Percentiles rank a stretch among this genome's conserved stretches.
Evolutionary conservation across 2,888 invertebrate genomes (phyloP).

Genomic region (Acrocyrtus sp.): DNA sequence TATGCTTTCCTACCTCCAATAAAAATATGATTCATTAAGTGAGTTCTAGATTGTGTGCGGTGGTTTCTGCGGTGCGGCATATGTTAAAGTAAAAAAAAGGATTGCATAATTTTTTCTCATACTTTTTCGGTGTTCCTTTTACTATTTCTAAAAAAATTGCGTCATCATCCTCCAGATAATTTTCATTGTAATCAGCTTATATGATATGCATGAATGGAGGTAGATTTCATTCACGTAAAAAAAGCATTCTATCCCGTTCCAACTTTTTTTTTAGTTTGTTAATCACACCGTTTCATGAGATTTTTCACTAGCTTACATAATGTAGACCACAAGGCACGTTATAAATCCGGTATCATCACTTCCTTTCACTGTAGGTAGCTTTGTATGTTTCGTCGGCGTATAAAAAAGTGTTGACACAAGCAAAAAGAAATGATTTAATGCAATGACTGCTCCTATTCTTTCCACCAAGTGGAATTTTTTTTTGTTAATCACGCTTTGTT

Average conservation of each 20-base stretch:
- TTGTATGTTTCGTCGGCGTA: background rate
- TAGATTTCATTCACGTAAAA: slow-evolving; percentile 3
- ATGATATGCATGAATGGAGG: slow-evolving; percentile 35
- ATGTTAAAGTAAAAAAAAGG: background rate
- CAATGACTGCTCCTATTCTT: slow-evolving; percentile 18
- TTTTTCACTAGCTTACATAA: too few relatives aligned
- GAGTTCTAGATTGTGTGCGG: background rate
- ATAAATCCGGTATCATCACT: too few relatives aligned
- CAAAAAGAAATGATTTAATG: slow-evolving; percentile 28
- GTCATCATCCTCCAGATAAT: too few relatives aligned
- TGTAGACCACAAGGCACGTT: too few relatives aligned
- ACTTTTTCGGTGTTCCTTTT: background rate
- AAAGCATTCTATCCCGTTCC: slow-evolving; percentile 10
- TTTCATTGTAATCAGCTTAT: slow-evolving; percentile 18
- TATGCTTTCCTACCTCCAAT: too few relatives aligned
- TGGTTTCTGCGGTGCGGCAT: background rate
- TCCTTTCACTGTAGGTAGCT: too few relatives aligned
- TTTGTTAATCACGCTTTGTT: slow-evolving; percentile 31
- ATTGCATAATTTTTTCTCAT: background rate
- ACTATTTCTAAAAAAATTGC: background rate
- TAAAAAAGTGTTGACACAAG: slow-evolving; percentile 42
- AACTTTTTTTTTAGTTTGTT: slow-evolving; percentile 21
- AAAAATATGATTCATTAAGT: too few relatives aligned
- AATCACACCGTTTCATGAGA: too few relatives aligned
- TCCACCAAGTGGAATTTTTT: slow-evolving; percentile 17